Base-by-base conservation (phyloP, 1,140 invertebrate genomes). In the Aphis gossypii region DNA sequence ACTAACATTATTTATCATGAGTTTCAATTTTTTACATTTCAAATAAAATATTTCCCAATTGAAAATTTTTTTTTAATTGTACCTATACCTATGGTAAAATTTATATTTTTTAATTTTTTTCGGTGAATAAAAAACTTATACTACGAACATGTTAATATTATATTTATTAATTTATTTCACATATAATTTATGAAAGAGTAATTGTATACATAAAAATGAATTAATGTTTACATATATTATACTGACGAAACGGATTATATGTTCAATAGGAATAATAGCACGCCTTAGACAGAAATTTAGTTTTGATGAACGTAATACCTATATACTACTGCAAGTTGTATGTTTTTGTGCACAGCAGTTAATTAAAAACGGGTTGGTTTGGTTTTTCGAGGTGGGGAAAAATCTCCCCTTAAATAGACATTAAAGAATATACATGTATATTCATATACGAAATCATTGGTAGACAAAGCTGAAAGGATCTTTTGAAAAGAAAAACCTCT, bases 311-410 rank as follows among this genome's bases (percentile, higher is more conserved):
- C n/a, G n/a, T 83, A 83, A 83, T 87, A 48, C 30, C 38, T 30
- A 48, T 30, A 21, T 30, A 48, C 86, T 48, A n/a, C 86, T 48
- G 46, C 46, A 21, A 30, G 48, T n/a, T 25, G n/a, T 87, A 35
- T 25, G n/a, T 92, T 21, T 48, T 30, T 76, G 25, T 48, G 90
- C n/a, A 46, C 25, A 51, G 60, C 68, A 51, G 90, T 92, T 92
- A 92, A 92, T 92, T 92, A 92, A 92, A 92, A 92, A 92, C 44
- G 90, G 90, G 90, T 92, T 38, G 90, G 60, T 68, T 92, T 38
- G 90, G 60, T 68, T 90, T 90, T 90, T 68, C 7, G 25, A 35
- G 23, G 48, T 48, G n/a, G 46, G 23, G 35, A 35, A 83, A 92
- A 76, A 48, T 83, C 90, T 76, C 68, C 68, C 48, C 68, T 92